Base-by-base conservation (phyloP, 1,140 invertebrate genomes). In the Aphelinus atriplicis region DNA sequence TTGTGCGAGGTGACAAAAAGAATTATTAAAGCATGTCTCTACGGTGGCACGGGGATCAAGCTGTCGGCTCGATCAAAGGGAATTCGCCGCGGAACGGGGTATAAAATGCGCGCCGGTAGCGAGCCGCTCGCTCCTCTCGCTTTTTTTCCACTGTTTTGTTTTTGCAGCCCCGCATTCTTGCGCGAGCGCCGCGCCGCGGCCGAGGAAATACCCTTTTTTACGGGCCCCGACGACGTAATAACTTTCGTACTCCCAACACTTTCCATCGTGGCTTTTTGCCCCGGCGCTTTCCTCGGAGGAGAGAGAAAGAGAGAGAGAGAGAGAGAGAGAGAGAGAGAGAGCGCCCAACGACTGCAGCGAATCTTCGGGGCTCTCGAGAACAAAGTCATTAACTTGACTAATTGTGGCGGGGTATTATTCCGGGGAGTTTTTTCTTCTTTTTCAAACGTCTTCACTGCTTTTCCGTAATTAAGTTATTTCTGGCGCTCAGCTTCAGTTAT, bases 1-100 rank as follows among this genome's bases (percentile, higher is more conserved):
- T 68, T 42, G 57, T 62, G 56, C 48, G 9, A 58, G 73, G 71
- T 58, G 77, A 77, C 81, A 83, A 81, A 83, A 83, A 82, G 81
- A 84, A 84, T 84, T 81, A 84, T 82, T 82, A 81, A 83, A 82
- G 75, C 78, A 46, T 48, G 74, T 76, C 63, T 64, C 60, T 62
- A 71, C 60, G 7, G 10, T 9, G 55, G 58, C 43, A 66, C 43
- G 7, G 56, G 63, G 68, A 78, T 77, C 72, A 80, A 75, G 75
- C 57, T 78, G 74, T 78, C 73, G 61, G 75, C 69, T 43, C 60
- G 77, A 76, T 80, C 77, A 80, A 80, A 80, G 79, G 53, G 79
- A 78, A 80, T 80, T 65, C 72, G 50, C 72, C 71, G 73, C 46
- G 47, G 53, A 50, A 47, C 10, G 43, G 42, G 47, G 60, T 62